These are phyloP conservation scores for Pachypeltis micranthus DNA, from an alignment of 1,140 invertebrate genomes.

Conservation along the genomic window DNA sequence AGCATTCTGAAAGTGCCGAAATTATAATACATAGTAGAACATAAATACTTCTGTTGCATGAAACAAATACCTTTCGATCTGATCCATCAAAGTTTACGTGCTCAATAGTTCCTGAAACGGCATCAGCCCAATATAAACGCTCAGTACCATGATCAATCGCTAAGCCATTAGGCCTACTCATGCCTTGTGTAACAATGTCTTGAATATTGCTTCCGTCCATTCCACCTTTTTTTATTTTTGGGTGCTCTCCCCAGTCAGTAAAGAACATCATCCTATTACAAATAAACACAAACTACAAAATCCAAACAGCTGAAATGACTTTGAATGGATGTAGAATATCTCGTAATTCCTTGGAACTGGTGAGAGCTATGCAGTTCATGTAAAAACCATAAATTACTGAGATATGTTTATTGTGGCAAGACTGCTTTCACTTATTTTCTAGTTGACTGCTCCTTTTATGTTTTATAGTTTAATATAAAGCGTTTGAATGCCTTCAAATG, in stretches of 20 bases:
- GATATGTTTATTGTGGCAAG: too few species aligned
- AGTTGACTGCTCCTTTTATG: too few species aligned
- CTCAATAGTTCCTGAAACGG: conserved; percentile 57
- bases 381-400: too few species aligned
- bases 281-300: conserved; percentile 7
- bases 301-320: too few species aligned
- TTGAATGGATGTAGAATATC: too few species aligned
- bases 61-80: conserved; percentile 44
- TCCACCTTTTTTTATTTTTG: conserved; percentile 60
- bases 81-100: conserved; percentile 60
- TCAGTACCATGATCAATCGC: conserved; percentile 73
- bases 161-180: conserved; percentile 77
- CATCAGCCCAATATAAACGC: conserved; percentile 67
- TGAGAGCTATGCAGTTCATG: too few species aligned
- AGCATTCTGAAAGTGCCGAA: neutral
- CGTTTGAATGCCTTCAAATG: too few species aligned
- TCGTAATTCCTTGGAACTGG: too few species aligned
- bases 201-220: conserved; percentile 68
- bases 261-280: conserved; percentile 60
- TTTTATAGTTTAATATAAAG: too few species aligned
- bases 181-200: conserved; percentile 42
- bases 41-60: too few species aligned
- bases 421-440: too few species aligned
- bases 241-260: conserved; percentile 65
- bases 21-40: too few species aligned